Evolutionary conservation across 35 echinoderm and acorn worm species (phyloP).

Genomic region (Hemicentrotus pulcherrimus): DNA sequence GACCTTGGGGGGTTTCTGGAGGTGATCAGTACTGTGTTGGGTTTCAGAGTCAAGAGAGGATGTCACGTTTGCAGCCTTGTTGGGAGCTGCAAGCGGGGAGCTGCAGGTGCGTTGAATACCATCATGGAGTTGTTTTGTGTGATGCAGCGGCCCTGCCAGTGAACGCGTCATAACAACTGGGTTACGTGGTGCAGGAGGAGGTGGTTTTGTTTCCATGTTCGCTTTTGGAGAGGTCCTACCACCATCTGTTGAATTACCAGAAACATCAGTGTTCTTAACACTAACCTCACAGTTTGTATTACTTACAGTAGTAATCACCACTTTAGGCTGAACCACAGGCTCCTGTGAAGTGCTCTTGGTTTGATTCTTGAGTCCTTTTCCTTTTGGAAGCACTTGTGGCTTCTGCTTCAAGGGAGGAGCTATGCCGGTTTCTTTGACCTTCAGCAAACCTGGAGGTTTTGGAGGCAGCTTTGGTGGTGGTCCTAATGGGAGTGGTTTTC

Average conservation of each 20-base stretch:
- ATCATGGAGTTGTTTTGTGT: neutral
- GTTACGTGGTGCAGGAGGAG: neutral
- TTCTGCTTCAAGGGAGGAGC: neutral
- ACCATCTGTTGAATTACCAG: neutral
- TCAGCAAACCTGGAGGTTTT: conserved; percentile 56
- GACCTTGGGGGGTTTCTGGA: neutral
- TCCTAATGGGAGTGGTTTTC: neutral
- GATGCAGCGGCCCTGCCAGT: neutral
- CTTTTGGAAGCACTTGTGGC: neutral
- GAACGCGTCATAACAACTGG: neutral
- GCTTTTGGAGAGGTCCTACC: neutral
- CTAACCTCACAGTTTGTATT: neutral
- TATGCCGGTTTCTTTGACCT: neutral
- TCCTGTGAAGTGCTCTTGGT: neutral
- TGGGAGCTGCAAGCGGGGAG: neutral
- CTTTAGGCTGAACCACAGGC: neutral
- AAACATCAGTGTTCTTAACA: neutral
- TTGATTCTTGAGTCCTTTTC: neutral
- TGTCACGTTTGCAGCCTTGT: neutral
- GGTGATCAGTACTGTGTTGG: conserved; percentile 22
- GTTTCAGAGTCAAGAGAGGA: conserved; percentile 29
- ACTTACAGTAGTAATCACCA: neutral
- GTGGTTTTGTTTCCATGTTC: neutral
- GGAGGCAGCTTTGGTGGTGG: conserved; percentile 52
- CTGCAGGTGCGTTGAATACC: conserved; percentile 31